Evolutionary conservation across 53 echinoderm and acorn worm genomes (phyloP).

Genomic region (Luidia sarsii): DNA sequence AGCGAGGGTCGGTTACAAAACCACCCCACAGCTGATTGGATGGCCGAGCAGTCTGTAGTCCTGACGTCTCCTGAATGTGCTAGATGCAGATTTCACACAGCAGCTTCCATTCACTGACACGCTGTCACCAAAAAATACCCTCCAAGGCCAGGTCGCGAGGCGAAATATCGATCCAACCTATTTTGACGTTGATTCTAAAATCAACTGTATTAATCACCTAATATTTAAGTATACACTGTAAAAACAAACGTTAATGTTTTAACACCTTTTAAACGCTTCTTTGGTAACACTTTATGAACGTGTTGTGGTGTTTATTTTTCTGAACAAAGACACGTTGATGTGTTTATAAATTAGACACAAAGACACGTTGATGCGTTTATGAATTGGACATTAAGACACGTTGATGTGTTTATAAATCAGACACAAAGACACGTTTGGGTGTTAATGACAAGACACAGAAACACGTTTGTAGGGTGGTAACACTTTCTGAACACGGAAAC

Average conservation of each 20-base stretch:
- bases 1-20: too few relatives aligned
- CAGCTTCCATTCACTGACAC: too few relatives aligned
- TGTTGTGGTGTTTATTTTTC: slow-evolving; percentile 9
- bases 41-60: too few relatives aligned
- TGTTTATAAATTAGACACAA: not conserved
- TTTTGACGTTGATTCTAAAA: too few relatives aligned
- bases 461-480: slow-evolving; percentile 32
- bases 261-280: slow-evolving; percentile 10
- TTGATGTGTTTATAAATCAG: slow-evolving; percentile 3
- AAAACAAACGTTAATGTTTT: slow-evolving; percentile 22
- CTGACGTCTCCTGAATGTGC: too few relatives aligned
- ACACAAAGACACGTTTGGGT: slow-evolving; percentile 34
- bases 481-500: slow-evolving; percentile 21
- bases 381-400: not conserved
- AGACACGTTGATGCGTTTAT: slow-evolving; percentile 13
- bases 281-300: slow-evolving; percentile 28
- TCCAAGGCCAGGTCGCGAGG: too few relatives aligned
- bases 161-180: too few relatives aligned
- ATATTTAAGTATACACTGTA: slow-evolving; percentile 13
- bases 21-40: too few relatives aligned
- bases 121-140: too few relatives aligned
- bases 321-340: slow-evolving; percentile 7
- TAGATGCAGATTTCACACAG: too few relatives aligned
- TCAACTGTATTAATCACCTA: too few relatives aligned
- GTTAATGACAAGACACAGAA: slow-evolving; percentile 16